A percentile compares a stretch with the other conserved stretches of the same genome.
Conservation (phyloP, 2,888 invertebrate species). For the Diachrysia chrysitis region DNA sequence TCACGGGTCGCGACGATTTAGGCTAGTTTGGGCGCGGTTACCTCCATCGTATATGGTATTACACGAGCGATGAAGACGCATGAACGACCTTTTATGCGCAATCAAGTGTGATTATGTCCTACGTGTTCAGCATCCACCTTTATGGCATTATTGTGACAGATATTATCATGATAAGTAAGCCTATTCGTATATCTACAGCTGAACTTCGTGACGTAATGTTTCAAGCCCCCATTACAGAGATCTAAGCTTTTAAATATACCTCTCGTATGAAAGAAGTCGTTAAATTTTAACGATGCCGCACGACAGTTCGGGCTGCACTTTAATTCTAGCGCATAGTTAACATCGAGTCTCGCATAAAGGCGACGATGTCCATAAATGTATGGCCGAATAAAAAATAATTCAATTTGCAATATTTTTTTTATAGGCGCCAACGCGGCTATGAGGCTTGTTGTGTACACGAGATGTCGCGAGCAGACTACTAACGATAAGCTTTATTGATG, state of each 20-base stretch:
- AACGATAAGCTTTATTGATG: slow-evolving; percentile 66
- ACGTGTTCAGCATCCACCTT: slow-evolving; percentile 24
- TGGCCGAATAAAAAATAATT: slow-evolving; percentile 54
- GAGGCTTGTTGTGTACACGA: slow-evolving; percentile 51
- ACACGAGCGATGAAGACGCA: slow-evolving; percentile 50
- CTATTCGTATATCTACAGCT: slow-evolving; percentile 2
- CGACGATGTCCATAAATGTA: slow-evolving; percentile 36
- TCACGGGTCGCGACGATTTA: slow-evolving; percentile 50
- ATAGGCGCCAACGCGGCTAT: slow-evolving; percentile 46
- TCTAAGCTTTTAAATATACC: slow-evolving; percentile 21
- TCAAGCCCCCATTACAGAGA: slow-evolving; percentile 20
- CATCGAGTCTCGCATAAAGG: slow-evolving; percentile 28
- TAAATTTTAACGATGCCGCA: slow-evolving; percentile 41
- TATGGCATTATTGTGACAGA: slow-evolving; percentile 4
- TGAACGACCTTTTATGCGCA: slow-evolving; percentile 51
- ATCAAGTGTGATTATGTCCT: slow-evolving; percentile 52
- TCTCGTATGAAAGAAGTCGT: slow-evolving; percentile 19
- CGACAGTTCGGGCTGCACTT: slow-evolving; percentile 27
- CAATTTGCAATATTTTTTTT: slow-evolving; percentile 63
- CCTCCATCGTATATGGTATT: slow-evolving; percentile 52
- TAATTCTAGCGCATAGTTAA: slow-evolving; percentile 42
- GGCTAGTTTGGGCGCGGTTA: slow-evolving; percentile 48
- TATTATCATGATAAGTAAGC: slow-evolving; percentile 15
- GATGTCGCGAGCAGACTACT: slow-evolving; percentile 58
- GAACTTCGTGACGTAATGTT: slow-evolving; percentile 19